Evolutionary conservation across 2,797 vertebrate species (phyloP).

Genomic region (Gastrophryne carolinensis): DNA sequence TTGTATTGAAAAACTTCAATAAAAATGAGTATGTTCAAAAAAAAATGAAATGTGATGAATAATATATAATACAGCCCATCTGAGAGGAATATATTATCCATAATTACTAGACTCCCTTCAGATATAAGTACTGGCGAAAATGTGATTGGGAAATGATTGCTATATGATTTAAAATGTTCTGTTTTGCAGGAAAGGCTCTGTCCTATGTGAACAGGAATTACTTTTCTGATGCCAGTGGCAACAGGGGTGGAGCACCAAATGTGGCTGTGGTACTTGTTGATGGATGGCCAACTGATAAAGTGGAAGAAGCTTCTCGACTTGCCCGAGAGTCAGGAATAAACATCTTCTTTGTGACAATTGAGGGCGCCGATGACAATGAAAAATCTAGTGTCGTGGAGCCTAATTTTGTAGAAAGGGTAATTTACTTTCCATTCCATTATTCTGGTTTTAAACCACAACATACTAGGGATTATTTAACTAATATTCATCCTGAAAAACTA

Average conservation of each 20-base stretch:
- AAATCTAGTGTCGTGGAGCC: slow-evolving; percentile 82
- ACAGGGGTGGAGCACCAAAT: slow-evolving; percentile 86
- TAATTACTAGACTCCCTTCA: too few relatives aligned
- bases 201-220: slow-evolving; percentile 90
- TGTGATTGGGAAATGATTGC: too few relatives aligned
- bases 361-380: slow-evolving; percentile 86
- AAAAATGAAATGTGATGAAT: too few relatives aligned
- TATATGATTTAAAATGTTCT: neutral
- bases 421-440: too few relatives aligned
- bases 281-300: slow-evolving; percentile 92
- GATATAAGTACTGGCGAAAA: too few relatives aligned
- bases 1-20: too few relatives aligned
- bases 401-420: slow-evolving; percentile 94
- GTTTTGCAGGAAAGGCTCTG: slow-evolving; percentile 83
- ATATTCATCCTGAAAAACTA: too few relatives aligned
- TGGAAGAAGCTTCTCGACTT: slow-evolving; percentile 88
- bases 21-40: too few relatives aligned
- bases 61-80: too few relatives aligned
- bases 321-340: slow-evolving; percentile 97
- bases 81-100: too few relatives aligned
- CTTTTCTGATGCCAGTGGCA: slow-evolving; percentile 89
- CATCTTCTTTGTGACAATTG: slow-evolving; percentile 95
- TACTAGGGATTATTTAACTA: too few relatives aligned
- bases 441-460: too few relatives aligned
- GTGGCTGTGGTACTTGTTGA: slow-evolving; percentile 92